Conservation (phyloP, 2,888 invertebrate species). For the Agriotes lineatus region DNA sequence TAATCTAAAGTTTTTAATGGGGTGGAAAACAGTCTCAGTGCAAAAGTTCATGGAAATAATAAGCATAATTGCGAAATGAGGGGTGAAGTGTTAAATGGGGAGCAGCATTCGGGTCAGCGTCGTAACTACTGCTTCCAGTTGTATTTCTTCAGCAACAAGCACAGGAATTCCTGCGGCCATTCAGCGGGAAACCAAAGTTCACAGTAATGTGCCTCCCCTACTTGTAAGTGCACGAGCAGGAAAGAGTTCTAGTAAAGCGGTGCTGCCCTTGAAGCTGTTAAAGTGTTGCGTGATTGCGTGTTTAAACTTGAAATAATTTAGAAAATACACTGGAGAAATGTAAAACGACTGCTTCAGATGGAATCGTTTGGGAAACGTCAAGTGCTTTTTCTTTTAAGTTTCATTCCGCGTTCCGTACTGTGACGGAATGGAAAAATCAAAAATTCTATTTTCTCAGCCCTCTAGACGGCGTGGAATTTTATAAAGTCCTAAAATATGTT, state of each 20-base stretch:
- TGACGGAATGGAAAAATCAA: too few relatives aligned
- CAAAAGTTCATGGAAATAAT: too few relatives aligned
- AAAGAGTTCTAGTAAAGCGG: not conserved
- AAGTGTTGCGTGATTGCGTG: constrained; percentile 15
- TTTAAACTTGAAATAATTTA: constrained; percentile 4
- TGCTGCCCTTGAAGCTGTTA: constrained; percentile 1
- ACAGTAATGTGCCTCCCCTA: not conserved
- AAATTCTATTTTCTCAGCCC: too few relatives aligned
- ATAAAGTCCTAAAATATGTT: too few relatives aligned
- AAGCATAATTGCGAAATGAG: constrained; percentile 8
- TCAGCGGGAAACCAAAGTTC: not conserved
- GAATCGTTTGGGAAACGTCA: not conserved
- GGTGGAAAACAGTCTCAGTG: too few relatives aligned
- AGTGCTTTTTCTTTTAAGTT: too few relatives aligned
- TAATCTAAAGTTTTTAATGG: too few relatives aligned
- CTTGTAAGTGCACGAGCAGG: not conserved
- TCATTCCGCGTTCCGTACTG: too few relatives aligned
- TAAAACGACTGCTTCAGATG: not conserved
- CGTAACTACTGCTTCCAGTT: not conserved
- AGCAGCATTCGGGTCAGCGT: not conserved
- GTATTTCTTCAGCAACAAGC: too few relatives aligned
- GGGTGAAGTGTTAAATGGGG: constrained; percentile 6
- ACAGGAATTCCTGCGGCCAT: not conserved
- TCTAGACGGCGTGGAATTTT: too few relatives aligned
- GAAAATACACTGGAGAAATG: constrained; percentile 6